Evolutionary conservation across 2,888 invertebrate genomes (phyloP), one percentile per base, ranked within the genome.

Genomic region (Nemotelus nigrinus): DNA sequence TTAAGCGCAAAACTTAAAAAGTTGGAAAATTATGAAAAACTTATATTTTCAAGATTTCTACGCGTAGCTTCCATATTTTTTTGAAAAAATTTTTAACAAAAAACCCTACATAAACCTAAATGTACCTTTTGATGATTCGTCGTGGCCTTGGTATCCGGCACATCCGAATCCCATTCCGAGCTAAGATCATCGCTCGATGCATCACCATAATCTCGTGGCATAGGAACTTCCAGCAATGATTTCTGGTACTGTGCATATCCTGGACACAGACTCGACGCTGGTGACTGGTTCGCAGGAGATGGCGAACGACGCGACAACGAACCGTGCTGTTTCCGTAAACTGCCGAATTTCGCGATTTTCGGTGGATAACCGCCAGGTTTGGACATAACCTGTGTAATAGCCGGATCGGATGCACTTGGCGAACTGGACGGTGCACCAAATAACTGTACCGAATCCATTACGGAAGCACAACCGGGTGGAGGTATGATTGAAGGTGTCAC

Each of bases 121-220:
- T 25, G 41, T 74, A 80, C 79, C 79, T 80, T 80, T 72, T 41
- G 67, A 45, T 80, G 78, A 67, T 80, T 80, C 5, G 58, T 25
- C 57, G 50, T 25, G 7, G 76, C 64, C 44, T 71, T 77, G 8
- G 70, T 60, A 45, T 92, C 92, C 25, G 91, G 90, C 5, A 91
- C 93, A 86, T 95, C 95, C 2, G 94, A 95, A 85, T 96, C 96
- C 96, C 96, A 96, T 84, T 96, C 96, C 10, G 96, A 96, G 85
- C 95, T 95, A 79, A 96, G 90, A 86, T 96, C 96, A 86, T 96
- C 96, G 84, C 94, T 95, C 81, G 94, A 94, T n/a, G 95, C 94
- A 83, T 96, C 95, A 10, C 94, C 95, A 86, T 94, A 96, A 84
- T 96, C 96, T 80, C 92, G 88, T 48, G 89, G 89, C 88, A 91